A percentile compares a stretch with the other conserved stretches of the same genome.
phyloP scores from a whole-genome alignment of 2,113 vertebrate species.

The Cathartes aura region DNA sequence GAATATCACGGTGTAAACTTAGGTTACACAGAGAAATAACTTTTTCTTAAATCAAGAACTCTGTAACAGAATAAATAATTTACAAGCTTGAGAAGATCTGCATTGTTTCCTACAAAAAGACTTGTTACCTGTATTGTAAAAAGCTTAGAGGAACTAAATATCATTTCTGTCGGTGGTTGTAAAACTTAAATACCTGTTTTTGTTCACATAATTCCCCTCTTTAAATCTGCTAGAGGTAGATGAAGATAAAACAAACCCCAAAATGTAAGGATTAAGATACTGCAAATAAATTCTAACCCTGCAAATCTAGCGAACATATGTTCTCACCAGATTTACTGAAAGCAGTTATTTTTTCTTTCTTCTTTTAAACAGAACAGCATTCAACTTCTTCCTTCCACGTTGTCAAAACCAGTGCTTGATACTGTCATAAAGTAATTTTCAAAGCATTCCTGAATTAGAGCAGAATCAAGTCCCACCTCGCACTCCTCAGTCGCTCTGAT shows the following conservation, averaged over 20 bases:
- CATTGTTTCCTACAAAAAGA: neutral
- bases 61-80: slow-evolving; percentile 19
- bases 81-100: neutral
- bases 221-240: slow-evolving; percentile 34
- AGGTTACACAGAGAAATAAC: neutral
- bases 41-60: neutral
- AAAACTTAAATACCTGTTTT: neutral
- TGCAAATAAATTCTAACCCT: slow-evolving; percentile 18
- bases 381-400: neutral
- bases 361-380: slow-evolving; percentile 15
- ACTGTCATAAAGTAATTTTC: neutral
- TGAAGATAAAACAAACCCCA: neutral
- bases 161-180: neutral
- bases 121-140: neutral
- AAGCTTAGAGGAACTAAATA: neutral
- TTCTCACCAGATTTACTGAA: slow-evolving; percentile 13
- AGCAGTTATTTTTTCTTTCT: slow-evolving; percentile 18
- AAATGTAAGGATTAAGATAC: slow-evolving; percentile 11
- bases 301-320: slow-evolving; percentile 7
- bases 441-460: neutral
- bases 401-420: neutral
- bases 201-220: neutral
- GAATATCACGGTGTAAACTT: neutral
- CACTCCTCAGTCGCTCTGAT: neutral
- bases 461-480: neutral